Conservation (phyloP, 2,888 invertebrate species). For the Poecilus cupreus region DNA sequence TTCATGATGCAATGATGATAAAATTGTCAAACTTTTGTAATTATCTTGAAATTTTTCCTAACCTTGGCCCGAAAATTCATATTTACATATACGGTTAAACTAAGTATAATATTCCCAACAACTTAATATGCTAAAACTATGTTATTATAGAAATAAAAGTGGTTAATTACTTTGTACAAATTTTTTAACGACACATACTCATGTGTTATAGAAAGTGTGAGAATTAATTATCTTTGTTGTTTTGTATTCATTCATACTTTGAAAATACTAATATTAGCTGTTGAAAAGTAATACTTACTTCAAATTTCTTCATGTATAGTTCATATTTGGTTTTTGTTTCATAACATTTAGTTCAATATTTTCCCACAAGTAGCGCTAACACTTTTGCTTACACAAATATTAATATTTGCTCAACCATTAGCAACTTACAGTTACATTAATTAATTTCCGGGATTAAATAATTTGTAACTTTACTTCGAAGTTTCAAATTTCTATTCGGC, state of each 20-base stretch:
- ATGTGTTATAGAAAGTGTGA: constrained; percentile 31
- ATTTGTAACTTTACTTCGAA: no score
- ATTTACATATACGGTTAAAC: no score
- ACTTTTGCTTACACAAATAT: not conserved
- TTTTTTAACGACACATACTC: not conserved
- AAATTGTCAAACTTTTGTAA: no score
- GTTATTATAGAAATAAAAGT: constrained; percentile 1
- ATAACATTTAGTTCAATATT: not conserved
- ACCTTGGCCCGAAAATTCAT: not conserved
- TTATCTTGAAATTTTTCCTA: no score
- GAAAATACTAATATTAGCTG: not conserved
- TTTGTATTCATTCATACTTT: no score
- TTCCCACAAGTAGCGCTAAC: not conserved
- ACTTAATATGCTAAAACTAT: not conserved
- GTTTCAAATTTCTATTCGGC: no score
- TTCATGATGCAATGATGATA: no score
- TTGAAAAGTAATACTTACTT: no score
- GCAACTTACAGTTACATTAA: no score
- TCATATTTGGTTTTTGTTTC: not conserved
- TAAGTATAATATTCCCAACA: no score
- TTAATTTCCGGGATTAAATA: no score
- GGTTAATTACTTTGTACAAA: constrained; percentile 9
- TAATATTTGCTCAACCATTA: not conserved
- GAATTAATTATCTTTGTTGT: constrained; percentile 12
- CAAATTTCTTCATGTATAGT: constrained; percentile 25